Percentiles rank a stretch among this genome's conserved stretches.
Conservation (phyloP, 2,797 vertebrate genomes). For the Anas acuta region DNA sequence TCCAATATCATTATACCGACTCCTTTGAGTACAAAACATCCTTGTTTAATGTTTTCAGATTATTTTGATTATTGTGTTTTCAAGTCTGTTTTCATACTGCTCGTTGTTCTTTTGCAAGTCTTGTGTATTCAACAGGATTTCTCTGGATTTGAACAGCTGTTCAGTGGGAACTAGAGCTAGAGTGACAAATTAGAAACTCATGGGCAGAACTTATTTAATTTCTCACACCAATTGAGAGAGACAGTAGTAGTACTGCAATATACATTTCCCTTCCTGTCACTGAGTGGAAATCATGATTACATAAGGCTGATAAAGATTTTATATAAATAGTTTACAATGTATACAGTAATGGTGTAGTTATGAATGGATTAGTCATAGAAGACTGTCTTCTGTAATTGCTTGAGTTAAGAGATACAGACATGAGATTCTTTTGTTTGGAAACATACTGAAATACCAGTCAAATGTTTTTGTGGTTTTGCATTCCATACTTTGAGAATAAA, state of each 20-base stretch:
- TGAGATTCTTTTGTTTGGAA: background rate
- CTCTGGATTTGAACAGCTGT: constrained; percentile 28
- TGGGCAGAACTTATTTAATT: constrained; percentile 39
- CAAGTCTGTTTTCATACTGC: background rate
- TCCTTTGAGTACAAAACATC: background rate
- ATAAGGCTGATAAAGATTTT: background rate
- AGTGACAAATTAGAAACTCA: constrained; percentile 53
- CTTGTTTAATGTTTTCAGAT: background rate
- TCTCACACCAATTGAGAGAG: background rate
- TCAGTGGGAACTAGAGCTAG: constrained; percentile 24
- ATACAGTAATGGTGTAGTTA: background rate
- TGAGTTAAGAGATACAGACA: background rate
- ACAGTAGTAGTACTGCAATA: background rate
- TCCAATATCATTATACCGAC: background rate
- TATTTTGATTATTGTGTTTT: background rate
- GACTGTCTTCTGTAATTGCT: background rate
- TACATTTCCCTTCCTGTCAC: background rate
- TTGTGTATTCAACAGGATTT: background rate
- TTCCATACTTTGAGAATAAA: background rate
- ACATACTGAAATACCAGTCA: background rate
- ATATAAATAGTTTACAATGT: background rate
- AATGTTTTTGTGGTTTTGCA: background rate
- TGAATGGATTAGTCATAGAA: background rate
- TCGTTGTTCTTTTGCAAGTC: background rate
- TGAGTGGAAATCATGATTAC: background rate